Conservation (phyloP, 2,113 vertebrate genomes). For the Eudyptes chrysolophus region DNA sequence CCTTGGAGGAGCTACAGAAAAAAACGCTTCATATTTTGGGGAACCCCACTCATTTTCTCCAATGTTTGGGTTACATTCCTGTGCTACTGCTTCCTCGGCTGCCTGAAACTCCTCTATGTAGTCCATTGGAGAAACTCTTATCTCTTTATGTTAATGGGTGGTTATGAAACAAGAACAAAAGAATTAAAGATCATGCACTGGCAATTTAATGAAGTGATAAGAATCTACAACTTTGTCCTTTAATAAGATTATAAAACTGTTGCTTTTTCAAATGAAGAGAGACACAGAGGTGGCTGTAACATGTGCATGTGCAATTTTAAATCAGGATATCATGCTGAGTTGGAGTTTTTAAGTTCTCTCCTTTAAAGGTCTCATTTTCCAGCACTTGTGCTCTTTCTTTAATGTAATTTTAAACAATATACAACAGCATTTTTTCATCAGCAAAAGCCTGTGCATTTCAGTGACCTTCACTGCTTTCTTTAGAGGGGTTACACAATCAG, state of each 20-base stretch:
- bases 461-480: background rate
- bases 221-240: background rate
- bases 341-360: background rate
- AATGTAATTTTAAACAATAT: background rate
- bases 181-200: background rate
- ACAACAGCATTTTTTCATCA: background rate
- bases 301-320: background rate
- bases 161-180: background rate
- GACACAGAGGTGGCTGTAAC: background rate
- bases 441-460: background rate
- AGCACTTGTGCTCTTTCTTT: background rate
- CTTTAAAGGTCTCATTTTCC: background rate
- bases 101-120: background rate
- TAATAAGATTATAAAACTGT: background rate
- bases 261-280: background rate
- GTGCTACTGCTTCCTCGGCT: background rate
- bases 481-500: background rate
- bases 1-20: background rate
- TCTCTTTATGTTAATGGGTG: background rate
- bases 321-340: background rate
- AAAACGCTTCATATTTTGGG: accelerated
- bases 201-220: background rate
- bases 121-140: background rate
- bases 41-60: background rate
- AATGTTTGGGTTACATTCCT: background rate